phyloP scores from a whole-genome alignment of 2,797 vertebrate genomes.

The Gambelia wislizenii region DNA sequence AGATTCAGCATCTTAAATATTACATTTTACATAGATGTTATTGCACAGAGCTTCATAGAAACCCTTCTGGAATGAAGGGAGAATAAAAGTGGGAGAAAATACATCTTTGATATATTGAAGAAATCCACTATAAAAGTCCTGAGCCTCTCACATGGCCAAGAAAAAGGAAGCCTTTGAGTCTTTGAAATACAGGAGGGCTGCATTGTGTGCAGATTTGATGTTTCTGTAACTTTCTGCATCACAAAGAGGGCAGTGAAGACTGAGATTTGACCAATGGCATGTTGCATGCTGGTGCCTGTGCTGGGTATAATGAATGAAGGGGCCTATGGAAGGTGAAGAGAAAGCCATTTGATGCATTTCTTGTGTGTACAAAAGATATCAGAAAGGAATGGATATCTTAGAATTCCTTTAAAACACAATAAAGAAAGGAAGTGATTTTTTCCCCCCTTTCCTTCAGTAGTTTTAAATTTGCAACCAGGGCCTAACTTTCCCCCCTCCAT shows the following conservation, averaged over 20 bases:
- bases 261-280: not conserved
- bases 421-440: not conserved
- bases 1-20: not conserved
- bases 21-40: not conserved
- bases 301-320: not conserved
- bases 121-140: not conserved
- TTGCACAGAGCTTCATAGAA: not conserved
- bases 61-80: not conserved
- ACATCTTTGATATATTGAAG: not conserved
- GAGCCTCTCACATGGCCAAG: not conserved
- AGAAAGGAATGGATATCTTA: slow-evolving; percentile 21
- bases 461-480: slow-evolving; percentile 14
- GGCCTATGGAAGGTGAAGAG: rapidly evolving
- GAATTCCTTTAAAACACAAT: not conserved
- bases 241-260: not conserved
- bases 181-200: not conserved
- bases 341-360: not conserved
- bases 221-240: not conserved
- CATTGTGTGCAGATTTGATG: not conserved
- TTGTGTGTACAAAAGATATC: not conserved
- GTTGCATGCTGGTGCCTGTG: rapidly evolving
- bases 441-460: not conserved
- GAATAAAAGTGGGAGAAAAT: not conserved
- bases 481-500: not conserved
- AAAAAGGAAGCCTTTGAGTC: not conserved